Conservation (phyloP, 2,113 vertebrate genomes). For the Burhinus bistriatus region DNA sequence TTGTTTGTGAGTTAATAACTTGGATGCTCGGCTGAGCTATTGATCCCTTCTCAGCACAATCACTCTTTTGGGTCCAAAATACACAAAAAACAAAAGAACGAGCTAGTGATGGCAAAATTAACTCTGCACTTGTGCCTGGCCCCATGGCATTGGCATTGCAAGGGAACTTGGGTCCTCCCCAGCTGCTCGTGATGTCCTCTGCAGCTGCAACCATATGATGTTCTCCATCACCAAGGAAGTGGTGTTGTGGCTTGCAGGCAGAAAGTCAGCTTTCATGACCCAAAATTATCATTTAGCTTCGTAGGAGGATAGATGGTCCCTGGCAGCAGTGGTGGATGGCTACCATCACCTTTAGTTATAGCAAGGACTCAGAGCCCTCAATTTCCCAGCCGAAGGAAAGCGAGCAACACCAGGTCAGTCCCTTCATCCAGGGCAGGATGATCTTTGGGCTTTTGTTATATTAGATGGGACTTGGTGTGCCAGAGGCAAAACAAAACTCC, state of each 20-base stretch:
- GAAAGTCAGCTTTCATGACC: not conserved
- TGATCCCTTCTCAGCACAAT: constrained; percentile 26
- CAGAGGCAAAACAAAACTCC: not conserved
- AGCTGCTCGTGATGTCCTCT: not conserved
- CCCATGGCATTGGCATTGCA: not conserved
- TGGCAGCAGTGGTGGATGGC: not conserved
- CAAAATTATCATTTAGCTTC: not conserved
- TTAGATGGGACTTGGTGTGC: not conserved
- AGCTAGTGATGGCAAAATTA: not conserved
- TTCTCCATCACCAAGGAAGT: not conserved
- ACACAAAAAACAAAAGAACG: not conserved
- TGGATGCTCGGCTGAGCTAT: constrained; percentile 30
- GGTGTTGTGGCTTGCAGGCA: not conserved
- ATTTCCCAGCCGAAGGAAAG: not conserved
- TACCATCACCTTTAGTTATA: not conserved
- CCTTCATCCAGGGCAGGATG: not conserved
- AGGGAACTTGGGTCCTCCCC: not conserved
- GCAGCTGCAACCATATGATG: accelerated
- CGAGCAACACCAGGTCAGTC: not conserved
- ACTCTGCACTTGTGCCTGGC: accelerated
- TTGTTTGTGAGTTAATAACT: constrained; percentile 69
- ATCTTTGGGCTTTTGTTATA: not conserved
- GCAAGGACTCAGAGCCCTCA: not conserved
- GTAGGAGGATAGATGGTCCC: not conserved
- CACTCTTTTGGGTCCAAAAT: constrained; percentile 22